Base-by-base conservation (phyloP, 2,888 invertebrate species). In the Candidula unifasciata region DNA sequence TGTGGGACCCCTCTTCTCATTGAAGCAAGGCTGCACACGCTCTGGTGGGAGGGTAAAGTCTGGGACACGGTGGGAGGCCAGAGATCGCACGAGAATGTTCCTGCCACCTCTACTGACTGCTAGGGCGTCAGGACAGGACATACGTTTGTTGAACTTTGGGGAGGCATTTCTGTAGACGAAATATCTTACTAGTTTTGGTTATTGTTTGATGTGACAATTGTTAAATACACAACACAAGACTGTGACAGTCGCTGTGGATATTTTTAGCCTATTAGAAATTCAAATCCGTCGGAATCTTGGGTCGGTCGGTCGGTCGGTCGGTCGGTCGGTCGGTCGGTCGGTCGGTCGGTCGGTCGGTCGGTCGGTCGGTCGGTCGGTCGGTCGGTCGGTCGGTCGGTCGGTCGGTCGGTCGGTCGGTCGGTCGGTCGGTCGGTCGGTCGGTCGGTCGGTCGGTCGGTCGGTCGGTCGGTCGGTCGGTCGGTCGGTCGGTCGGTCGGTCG, bases 21-120 rank as follows among this genome's bases (percentile, higher is more conserved):
- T 18, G 8, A 69, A 37, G 21, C 81, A 71, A 5, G 91, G 90
- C 81, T 91, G 90, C 13, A 91, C 86, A 18, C 90, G 83, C 85
- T 91, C 90, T 2, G 91, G 89, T 3, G 90, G 90, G 3, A 90
- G 85, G 2, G 87, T 87, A 85, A 90, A 90, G 80, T 89, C 88
- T 21, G 91, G 90, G 66, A 89, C 87, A 21, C 87, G 86, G 60
- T 88, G 88, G n/a, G 87, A 78, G 0, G 90, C 89, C 84, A 89
- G 60, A 30, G 89, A 88, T 1, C 89, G 86, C n/a, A 89, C 87
- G 76, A 90, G 82, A n/a, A 88, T 71, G 21, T 71, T 78, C 16
- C 76, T n/a, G 6, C 71, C 69, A 18, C 37, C 68, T 24, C 27
- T 24, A 64, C 44, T 73, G 24, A 83, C 74, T n/a, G 33, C 57